phyloP scores from a whole-genome alignment of 2,113 vertebrate species.

The Tyrannus savana region DNA sequence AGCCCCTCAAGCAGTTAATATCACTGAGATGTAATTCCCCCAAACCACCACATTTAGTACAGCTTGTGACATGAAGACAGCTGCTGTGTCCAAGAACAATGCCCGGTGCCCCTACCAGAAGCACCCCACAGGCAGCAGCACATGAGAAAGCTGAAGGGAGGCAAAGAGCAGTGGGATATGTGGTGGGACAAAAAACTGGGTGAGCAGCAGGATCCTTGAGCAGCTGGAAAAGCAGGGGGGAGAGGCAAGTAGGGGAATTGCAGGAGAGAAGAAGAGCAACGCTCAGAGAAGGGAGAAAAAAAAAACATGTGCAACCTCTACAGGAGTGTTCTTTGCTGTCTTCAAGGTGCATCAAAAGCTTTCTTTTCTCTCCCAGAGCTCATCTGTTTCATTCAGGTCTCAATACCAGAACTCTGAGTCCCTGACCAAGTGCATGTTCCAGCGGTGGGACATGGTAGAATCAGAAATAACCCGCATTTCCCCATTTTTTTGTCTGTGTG shows the following conservation, averaged over 20 bases:
- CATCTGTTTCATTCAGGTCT: background rate
- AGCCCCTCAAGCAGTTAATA: background rate
- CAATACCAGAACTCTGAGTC: background rate
- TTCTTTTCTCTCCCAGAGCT: background rate
- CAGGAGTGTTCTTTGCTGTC: background rate
- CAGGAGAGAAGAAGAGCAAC: background rate
- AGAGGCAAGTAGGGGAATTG: background rate
- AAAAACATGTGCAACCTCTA: background rate
- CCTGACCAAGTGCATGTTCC: background rate
- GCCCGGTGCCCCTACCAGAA: background rate
- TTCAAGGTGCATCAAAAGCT: background rate
- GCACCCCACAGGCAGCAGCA: background rate
- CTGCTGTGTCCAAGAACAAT: background rate
- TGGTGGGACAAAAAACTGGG: background rate
- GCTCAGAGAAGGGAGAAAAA: background rate
- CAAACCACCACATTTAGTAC: background rate
- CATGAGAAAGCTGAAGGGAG: background rate
- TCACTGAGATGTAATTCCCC: background rate
- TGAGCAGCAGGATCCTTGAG: background rate
- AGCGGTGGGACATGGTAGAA: background rate
- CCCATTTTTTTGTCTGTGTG: fast-evolving
- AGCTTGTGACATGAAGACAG: background rate
- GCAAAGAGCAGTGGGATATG: background rate
- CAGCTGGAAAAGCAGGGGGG: background rate
- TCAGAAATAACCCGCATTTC: background rate